Base-by-base conservation (phyloP, 2,113 vertebrate species). In the Barnardius zonarius region DNA sequence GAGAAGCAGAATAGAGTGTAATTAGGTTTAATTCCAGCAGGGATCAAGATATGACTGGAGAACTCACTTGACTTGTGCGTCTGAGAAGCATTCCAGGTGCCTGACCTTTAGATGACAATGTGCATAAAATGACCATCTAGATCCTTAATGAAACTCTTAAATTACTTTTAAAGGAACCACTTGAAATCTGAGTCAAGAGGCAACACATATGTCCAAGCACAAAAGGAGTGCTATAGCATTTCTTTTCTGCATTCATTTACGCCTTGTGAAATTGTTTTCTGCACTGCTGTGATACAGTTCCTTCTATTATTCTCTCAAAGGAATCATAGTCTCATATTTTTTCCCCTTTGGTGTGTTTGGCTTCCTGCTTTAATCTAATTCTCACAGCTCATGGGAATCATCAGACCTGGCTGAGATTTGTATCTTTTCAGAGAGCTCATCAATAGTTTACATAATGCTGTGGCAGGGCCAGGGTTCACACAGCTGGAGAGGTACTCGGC, bases 331-430 rank as follows among this genome's bases (percentile, higher is more conserved):
- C 79, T 93, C 69, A 86, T 91, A 84, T 94, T 95, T 96, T 96
- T 92, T 64, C 74, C 69, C 62, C 88, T 96, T 93, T 89, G 66
- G 92, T 95, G 92, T 91, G 74, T 94, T 95, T 94, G 95, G 95
- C 91, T 96, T 97, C 90, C 91, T 94, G 83, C 93, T 96, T 94
- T 94, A 94, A 95, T 95, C 88, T 95, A 95, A 92, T 96, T 96
- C 86, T 94, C 94, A 93, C 86, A 85, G 95, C 96, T 94, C 96
- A 96, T 70, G 86, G 95, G 95, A 93, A 96, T 95, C 92, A 86
- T 93, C 81, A 95, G 90, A 92, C 83, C 91, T 96, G 93, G 92
- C 88, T 96, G 86, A 96, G 95, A 95, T 96, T 93, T 96, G 88
- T 97, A 91, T 94, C 90, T 92, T 93, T 96, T 94, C 4, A 7